A percentile compares a stretch with the other conserved stretches of the same genome.
Conservation (phyloP, 1,140 invertebrate species). For the Euura saliciscinereae region DNA sequence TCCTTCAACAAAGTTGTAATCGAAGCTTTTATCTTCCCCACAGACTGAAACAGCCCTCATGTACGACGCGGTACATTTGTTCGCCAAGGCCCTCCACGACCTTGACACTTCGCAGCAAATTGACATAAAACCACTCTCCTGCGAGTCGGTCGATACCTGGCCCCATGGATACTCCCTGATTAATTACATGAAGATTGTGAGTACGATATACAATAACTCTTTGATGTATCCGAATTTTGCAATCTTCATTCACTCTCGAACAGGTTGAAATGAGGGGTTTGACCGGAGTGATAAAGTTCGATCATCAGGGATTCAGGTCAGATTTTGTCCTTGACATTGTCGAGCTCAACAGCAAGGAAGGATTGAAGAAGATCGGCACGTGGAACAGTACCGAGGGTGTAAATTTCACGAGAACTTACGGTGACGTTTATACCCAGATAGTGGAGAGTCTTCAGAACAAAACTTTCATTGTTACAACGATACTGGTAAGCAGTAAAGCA, state of each 20-base stretch:
- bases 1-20: too few species aligned
- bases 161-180: constrained; percentile 92
- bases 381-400: constrained; percentile 90
- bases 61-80: constrained; percentile 94
- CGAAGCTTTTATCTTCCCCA: constrained; percentile 35
- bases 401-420: constrained; percentile 88
- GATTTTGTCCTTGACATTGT: constrained; percentile 91
- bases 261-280: constrained; percentile 91
- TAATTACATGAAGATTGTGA: constrained; percentile 97
- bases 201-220: constrained; percentile 41
- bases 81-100: constrained; percentile 91
- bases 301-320: constrained; percentile 90
- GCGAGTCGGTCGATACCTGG: constrained; percentile 91
- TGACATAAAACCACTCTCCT: constrained; percentile 85
- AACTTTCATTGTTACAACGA: constrained; percentile 89
- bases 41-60: constrained; percentile 95
- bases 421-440: constrained; percentile 81
- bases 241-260: constrained; percentile 6
- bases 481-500: constrained; percentile 73
- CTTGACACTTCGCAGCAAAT: constrained; percentile 89
- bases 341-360: constrained; percentile 79
- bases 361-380: constrained; percentile 81
- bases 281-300: constrained; percentile 93
- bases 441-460: constrained; percentile 90
- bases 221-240: constrained; percentile 16